Evolutionary conservation across 2,888 invertebrate genomes (phyloP).

Genomic region (Labia minor): DNA sequence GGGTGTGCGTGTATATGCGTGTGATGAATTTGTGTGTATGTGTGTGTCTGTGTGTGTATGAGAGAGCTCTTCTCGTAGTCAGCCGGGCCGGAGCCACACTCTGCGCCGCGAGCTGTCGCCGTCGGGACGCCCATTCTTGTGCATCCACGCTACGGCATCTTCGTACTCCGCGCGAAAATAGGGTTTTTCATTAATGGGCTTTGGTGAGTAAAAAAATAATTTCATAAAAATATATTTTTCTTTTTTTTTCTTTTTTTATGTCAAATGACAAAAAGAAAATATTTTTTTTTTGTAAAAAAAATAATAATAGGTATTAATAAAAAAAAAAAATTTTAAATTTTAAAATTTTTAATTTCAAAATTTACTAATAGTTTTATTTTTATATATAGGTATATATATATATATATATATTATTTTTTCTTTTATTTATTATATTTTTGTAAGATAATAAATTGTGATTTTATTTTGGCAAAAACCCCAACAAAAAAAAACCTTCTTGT

Average conservation of each 20-base stretch:
- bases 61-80: background rate
- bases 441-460: too few relatives aligned
- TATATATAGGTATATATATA: too few relatives aligned
- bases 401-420: too few relatives aligned
- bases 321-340: too few relatives aligned
- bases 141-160: background rate
- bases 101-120: slow-evolving; percentile 2
- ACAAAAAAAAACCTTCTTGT: too few relatives aligned
- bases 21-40: background rate
- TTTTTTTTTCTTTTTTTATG: background rate
- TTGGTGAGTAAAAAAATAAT: background rate
- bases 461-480: too few relatives aligned
- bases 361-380: too few relatives aligned
- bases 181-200: background rate
- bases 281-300: too few relatives aligned
- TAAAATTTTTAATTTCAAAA: too few relatives aligned
- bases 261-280: too few relatives aligned
- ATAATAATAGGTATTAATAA: too few relatives aligned
- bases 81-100: slow-evolving; percentile 6
- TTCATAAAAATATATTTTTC: background rate
- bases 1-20: background rate
- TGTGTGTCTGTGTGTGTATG: background rate
- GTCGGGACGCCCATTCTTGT: background rate
- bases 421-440: too few relatives aligned
- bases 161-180: background rate